Percentiles rank a stretch among this genome's conserved stretches.
These are phyloP conservation scores for Dendronephthya gigantea DNA, from an alignment of 64 coral and sea anemone genomes.

Conservation along the genomic window DNA sequence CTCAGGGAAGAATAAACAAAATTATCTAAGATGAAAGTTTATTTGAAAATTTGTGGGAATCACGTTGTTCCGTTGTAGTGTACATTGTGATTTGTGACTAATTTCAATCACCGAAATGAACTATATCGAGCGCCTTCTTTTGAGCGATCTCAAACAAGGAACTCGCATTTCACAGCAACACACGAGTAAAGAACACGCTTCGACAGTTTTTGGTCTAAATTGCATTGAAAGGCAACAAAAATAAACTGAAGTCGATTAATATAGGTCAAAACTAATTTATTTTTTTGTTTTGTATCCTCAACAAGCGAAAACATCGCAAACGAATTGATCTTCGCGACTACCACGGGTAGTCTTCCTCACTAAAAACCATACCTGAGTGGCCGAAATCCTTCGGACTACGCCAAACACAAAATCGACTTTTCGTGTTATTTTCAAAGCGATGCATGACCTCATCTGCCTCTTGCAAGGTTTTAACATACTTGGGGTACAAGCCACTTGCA, in stretches of 20 bases:
- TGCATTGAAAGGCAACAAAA: too few species aligned
- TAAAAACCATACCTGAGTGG: slow-evolving; percentile 14
- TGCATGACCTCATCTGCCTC: slow-evolving; percentile 12
- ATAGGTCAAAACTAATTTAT: too few species aligned
- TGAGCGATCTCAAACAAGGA: not conserved
- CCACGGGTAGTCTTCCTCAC: not conserved
- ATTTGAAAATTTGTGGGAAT: too few species aligned
- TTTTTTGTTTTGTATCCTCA: not conserved
- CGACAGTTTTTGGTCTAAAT: too few species aligned
- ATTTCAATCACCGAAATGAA: slow-evolving; percentile 10
- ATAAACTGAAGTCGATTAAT: too few species aligned
- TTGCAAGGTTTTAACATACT: not conserved
- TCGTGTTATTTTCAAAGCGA: slow-evolving; percentile 11
- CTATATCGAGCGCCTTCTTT: not conserved
- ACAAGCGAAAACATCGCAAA: not conserved
- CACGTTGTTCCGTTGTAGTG: too few species aligned
- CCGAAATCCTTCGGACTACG: slow-evolving; percentile 13
- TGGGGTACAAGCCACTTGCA: slow-evolving; percentile 3
- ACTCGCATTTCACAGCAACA: not conserved
- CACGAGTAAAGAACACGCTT: too few species aligned
- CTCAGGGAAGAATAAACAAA: too few species aligned
- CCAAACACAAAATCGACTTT: slow-evolving; percentile 20
- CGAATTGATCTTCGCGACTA: not conserved
- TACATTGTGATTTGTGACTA: not conserved
- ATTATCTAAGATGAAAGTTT: too few species aligned